Base-by-base conservation (phyloP, 2,888 invertebrate species). In the Agrilus mali region DNA sequence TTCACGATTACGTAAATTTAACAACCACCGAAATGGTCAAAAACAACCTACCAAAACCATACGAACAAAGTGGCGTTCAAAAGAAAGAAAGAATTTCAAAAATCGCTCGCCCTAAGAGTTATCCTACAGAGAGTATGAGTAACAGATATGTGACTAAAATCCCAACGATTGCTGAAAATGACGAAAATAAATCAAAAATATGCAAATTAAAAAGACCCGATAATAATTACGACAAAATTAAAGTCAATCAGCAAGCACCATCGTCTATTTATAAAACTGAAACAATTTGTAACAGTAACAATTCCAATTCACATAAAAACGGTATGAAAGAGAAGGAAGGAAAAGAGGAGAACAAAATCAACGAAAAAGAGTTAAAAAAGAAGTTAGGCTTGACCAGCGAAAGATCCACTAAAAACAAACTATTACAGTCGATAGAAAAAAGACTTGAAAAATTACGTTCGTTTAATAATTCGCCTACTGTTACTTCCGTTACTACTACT, bases 341-440 rank as follows among this genome's bases (percentile, higher is more conserved):
- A n/a, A n/a, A n/a, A 10, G 27, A 10, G 8, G 27, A 10, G 27
- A 27, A 27, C 5, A 27, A 27, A 10, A n/a, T 14, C 15, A 15
- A 13, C 3, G 42, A 44, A 22, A 43, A 46, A 40, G 41, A 40
- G 4, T 45, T 43, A 12, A 48, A 46, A 17, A 48, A 27, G 12
- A 14, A 16, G 12, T 10, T 14, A 14, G 33, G 5, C 12, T 14
- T 20, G 16, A 36, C 13, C 41, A 56, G 61, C 52, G 59, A 61
- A 17, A 57, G 60, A 41, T 51, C 51, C 1, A 58, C 58, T 45
- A 71, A 69, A 52, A 70, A 72, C 52, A 75, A 73, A 47, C 70
- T 88, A 52, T 67, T 87, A 34, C 84, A 84, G 58, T 79, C 80
- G 0, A 75, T 87, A 53, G 86, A 88, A 36, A 85, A 84, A 58